Evolutionary conservation across 2,797 vertebrate genomes (phyloP), one percentile per base, ranked within the genome.

Genomic region (Pteronotus mesoamericanus): DNA sequence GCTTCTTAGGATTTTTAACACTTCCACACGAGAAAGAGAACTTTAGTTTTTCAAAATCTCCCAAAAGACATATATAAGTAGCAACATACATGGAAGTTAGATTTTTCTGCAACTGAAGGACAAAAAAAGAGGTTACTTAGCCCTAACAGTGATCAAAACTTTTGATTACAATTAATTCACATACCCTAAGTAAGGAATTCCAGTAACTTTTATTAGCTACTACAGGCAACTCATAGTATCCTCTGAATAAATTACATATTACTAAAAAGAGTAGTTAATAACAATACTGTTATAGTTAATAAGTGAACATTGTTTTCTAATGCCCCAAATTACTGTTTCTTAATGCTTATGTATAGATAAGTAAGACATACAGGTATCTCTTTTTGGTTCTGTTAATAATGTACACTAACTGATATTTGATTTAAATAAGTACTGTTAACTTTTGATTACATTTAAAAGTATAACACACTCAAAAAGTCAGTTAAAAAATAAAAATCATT

Each of bases 1-100:
- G 95, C 90, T 94, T 97, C 96, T 94, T 96, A 94, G 91, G 86
- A 97, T 96, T 97, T 96, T 97, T 96, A 96, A 96, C 74, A 92
- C 85, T 97, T 97, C 37, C 92, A 95, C 79, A 74, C 78, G 74
- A 97, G 61, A 97, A 84, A 72, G 6, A 89, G 46, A 66, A 96
- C 83, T 96, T 37, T 72, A 39, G 72, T 85, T 95, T 95, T 96
- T 78, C 77, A 94, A 78, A 95, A 96, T 90, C 93, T 94, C 92
- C 92, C 72, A 75, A 96, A 96, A 94, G 87, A 89, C 44, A 86
- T 55, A 92, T 46, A 48, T 94, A 95, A 94, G 61, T 53, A 94
- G 37, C 39, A 94, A 93, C 94, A 95, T 53, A 94, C 44, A 78
- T 21, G 24, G 34, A 92, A 94, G 89, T 94, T 95, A 94, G 82